Evolutionary conservation across 2,113 vertebrate species (phyloP).

Genomic region (Nothoprocta perdicaria): DNA sequence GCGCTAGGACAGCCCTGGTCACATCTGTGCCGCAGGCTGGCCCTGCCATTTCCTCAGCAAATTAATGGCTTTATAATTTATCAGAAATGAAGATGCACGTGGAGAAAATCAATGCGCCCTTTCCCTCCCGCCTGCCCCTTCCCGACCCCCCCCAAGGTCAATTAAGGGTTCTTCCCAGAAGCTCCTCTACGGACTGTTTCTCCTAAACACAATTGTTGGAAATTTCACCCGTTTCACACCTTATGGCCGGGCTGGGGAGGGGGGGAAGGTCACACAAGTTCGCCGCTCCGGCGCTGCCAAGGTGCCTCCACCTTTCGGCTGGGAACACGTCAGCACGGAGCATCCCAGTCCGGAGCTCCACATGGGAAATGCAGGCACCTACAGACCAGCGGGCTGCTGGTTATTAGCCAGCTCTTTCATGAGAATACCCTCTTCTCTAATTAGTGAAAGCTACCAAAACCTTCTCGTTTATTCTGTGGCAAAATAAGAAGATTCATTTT

Average conservation of each 20-base stretch:
- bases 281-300: conserved; percentile 29
- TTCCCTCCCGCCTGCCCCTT: conserved; percentile 78
- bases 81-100: conserved; percentile 97
- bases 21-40: conserved; percentile 95
- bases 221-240: conserved; percentile 54
- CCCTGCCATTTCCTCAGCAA: conserved; percentile 96
- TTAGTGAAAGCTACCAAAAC: conserved; percentile 28
- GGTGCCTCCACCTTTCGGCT: conserved; percentile 24
- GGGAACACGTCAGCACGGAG: background rate
- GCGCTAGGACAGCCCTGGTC: conserved; percentile 87
- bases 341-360: conserved; percentile 8
- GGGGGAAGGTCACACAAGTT: conserved; percentile 48
- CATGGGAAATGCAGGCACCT: background rate
- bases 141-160: conserved; percentile 89
- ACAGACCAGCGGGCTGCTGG: conserved; percentile 47
- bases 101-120: conserved; percentile 92
- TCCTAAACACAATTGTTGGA: conserved; percentile 66
- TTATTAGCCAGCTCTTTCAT: conserved; percentile 27
- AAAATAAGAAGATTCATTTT: background rate
- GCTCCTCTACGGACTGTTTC: conserved; percentile 79
- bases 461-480: conserved; percentile 15
- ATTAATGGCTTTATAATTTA: conserved; percentile 99
- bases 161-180: conserved; percentile 88
- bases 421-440: conserved; percentile 51
- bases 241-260: background rate